A percentile compares a stretch with the other conserved stretches of the same genome.
Conservation (phyloP, 2,888 invertebrate species). For the Drosophila nigricruria region DNA sequence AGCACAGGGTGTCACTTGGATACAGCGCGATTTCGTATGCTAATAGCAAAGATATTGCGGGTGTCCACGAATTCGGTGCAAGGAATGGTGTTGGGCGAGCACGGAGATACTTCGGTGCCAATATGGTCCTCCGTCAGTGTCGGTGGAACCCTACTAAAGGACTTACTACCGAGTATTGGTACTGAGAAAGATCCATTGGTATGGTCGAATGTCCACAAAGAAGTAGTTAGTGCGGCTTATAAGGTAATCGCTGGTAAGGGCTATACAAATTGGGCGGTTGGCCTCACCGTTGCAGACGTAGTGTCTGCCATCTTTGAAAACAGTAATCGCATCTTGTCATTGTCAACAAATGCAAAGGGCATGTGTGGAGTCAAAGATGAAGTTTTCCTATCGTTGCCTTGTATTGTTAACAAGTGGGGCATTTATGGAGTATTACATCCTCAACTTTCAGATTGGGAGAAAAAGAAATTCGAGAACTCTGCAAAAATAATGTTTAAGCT, state of each 20-base stretch:
- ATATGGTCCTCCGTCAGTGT: slow-evolving; percentile 96
- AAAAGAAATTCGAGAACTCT: slow-evolving; percentile 87
- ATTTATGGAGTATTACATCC: slow-evolving; percentile 89
- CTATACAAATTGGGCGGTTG: slow-evolving; percentile 95
- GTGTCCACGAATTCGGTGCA: slow-evolving; percentile 92
- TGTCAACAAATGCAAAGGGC: slow-evolving; percentile 88
- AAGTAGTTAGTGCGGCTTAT: slow-evolving; percentile 92
- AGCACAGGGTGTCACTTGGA: slow-evolving; percentile 96
- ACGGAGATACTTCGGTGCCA: slow-evolving; percentile 94
- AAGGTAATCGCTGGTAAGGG: slow-evolving; percentile 92
- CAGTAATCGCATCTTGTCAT: slow-evolving; percentile 89
- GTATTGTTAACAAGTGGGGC: slow-evolving; percentile 89
- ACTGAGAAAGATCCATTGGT: slow-evolving; percentile 89
- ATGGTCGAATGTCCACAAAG: slow-evolving; percentile 90
- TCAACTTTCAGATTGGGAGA: slow-evolving; percentile 88
- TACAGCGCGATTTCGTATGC: slow-evolving; percentile 93
- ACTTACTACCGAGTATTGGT: slow-evolving; percentile 90
- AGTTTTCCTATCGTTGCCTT: slow-evolving; percentile 93
- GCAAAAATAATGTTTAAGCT: slow-evolving; percentile 86
- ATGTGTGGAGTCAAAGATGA: slow-evolving; percentile 90
- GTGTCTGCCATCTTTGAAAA: slow-evolving; percentile 89
- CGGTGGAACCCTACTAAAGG: slow-evolving; percentile 91
- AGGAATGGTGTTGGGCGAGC: slow-evolving; percentile 95
- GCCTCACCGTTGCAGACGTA: slow-evolving; percentile 89
- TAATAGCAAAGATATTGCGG: slow-evolving; percentile 91